Evolutionary conservation across 2,797 vertebrate species (phyloP).

Genomic region (Enteromius fasciolatus): DNA sequence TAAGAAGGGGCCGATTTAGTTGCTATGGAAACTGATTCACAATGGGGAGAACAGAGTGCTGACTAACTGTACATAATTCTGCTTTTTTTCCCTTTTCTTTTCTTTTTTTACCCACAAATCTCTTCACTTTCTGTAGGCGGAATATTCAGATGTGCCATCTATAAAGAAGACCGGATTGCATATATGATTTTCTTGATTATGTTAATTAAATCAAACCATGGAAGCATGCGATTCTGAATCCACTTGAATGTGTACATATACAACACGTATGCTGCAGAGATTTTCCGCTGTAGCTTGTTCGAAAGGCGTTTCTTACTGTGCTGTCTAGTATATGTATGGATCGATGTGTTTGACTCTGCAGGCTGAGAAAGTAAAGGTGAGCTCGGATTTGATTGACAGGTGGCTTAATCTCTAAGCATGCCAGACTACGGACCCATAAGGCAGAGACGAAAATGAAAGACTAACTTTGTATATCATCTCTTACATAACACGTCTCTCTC

Average conservation of each 20-base stretch:
- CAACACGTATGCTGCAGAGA: slow-evolving; percentile 16
- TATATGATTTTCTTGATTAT: background rate
- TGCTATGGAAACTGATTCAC: slow-evolving; percentile 68
- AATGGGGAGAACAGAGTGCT: slow-evolving; percentile 67
- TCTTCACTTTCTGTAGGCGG: slow-evolving; percentile 57
- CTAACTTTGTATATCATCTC: slow-evolving; percentile 48
- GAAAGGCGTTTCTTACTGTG: slow-evolving; percentile 14
- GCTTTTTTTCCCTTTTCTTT: slow-evolving; percentile 42
- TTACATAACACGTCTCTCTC: slow-evolving; percentile 50
- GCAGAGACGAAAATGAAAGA: slow-evolving; percentile 47
- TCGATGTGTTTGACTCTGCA: slow-evolving; percentile 24
- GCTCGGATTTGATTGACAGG: slow-evolving; percentile 53
- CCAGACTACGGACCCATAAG: slow-evolving; percentile 43
- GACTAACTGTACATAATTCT: slow-evolving; percentile 64
- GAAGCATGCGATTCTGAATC: background rate
- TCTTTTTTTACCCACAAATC: slow-evolving; percentile 58
- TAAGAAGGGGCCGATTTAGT: slow-evolving; percentile 63
- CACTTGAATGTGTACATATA: slow-evolving; percentile 8
- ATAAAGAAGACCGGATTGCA: slow-evolving; percentile 37
- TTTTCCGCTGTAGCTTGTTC: slow-evolving; percentile 13
- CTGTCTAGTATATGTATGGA: slow-evolving; percentile 19
- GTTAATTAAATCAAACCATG: slow-evolving; percentile 11
- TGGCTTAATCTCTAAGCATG: slow-evolving; percentile 44
- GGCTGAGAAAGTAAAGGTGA: slow-evolving; percentile 49
- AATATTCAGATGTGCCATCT: slow-evolving; percentile 53